These are phyloP conservation scores for Oenanthe oenanthe DNA, from an alignment of 2,113 vertebrate genomes.

Conservation along the genomic window DNA sequence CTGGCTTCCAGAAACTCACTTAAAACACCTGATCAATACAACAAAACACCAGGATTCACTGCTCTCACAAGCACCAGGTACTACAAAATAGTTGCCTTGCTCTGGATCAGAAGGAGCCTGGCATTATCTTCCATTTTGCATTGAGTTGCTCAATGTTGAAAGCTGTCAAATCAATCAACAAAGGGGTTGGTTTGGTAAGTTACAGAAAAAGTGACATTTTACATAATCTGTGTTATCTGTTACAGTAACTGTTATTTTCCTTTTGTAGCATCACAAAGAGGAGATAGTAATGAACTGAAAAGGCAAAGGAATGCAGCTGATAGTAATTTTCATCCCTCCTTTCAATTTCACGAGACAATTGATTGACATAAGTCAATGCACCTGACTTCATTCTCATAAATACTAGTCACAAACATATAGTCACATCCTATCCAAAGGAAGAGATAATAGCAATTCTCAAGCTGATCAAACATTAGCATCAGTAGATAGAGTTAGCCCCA, in stretches of 20 bases:
- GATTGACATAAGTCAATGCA: neutral
- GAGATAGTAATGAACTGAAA: constrained; percentile 11
- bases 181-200: neutral
- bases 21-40: neutral
- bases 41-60: neutral
- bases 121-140: neutral
- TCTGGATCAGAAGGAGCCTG: neutral
- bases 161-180: constrained; percentile 34
- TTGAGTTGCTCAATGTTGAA: neutral
- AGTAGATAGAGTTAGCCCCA: neutral
- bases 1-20: neutral
- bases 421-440: neutral
- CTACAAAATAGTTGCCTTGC: neutral
- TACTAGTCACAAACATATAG: neutral
- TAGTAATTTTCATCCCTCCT: constrained; percentile 3
- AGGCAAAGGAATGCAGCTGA: neutral
- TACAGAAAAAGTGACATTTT: constrained; percentile 53
- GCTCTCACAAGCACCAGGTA: neutral
- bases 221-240: constrained; percentile 50
- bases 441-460: neutral
- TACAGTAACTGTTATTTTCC: constrained; percentile 29
- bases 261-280: constrained; percentile 23
- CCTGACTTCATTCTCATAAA: neutral
- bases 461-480: neutral
- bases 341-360: neutral